Evolutionary conservation across 2,797 vertebrate genomes (phyloP).

Genomic region (Sebastes wilsoni): DNA sequence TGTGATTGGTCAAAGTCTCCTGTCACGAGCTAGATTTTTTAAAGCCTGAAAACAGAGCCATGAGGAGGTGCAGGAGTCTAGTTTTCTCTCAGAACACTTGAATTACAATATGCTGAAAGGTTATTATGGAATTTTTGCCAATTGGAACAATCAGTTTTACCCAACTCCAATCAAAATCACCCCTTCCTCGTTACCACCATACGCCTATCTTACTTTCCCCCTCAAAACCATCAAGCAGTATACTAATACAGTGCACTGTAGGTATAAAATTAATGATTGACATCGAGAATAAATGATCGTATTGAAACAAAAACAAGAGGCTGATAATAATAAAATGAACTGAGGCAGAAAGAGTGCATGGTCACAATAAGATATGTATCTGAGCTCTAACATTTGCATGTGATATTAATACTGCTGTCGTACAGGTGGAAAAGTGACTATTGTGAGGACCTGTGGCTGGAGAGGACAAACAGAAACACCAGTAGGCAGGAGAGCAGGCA

Average conservation of each 20-base stretch:
- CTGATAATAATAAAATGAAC: conserved; percentile 1
- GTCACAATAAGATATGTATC: background rate
- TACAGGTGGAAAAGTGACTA: background rate
- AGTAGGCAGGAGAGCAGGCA: background rate
- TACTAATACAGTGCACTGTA: background rate
- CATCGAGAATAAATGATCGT: background rate
- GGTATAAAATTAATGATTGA: background rate
- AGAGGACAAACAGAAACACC: background rate
- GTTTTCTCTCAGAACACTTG: no score
- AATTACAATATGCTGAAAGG: no score
- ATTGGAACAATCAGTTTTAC: background rate
- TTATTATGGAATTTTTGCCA: no score
- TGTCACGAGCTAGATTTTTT: no score
- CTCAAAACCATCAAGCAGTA: background rate
- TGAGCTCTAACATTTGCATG: conserved; percentile 18
- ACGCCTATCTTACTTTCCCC: background rate
- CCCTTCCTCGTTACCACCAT: background rate
- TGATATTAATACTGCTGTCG: background rate
- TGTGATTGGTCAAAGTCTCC: no score
- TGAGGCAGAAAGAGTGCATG: background rate
- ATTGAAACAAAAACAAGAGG: background rate
- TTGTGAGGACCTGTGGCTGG: background rate
- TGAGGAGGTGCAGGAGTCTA: no score
- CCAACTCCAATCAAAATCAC: background rate
- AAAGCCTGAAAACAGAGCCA: no score